Evolutionary conservation across 2,888 invertebrate genomes (phyloP).

Genomic region (Pachymerium ferrugineum): DNA sequence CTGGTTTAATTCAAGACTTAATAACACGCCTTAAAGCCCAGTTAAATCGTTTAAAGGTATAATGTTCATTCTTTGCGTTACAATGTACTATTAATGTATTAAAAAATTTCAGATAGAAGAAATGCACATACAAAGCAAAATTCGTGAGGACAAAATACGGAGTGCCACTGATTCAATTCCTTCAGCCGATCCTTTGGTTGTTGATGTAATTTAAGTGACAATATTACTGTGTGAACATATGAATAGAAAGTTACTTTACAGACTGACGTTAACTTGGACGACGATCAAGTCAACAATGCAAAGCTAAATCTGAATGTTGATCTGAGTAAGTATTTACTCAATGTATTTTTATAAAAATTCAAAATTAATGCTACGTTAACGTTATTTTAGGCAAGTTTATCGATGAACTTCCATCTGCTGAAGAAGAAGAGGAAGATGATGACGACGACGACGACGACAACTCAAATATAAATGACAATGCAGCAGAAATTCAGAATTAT

Average conservation of each 20-base stretch:
- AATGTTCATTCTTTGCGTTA: background rate
- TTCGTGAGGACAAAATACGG: background rate
- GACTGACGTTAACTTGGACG: background rate
- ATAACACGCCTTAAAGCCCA: background rate
- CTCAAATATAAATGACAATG: background rate
- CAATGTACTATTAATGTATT: background rate
- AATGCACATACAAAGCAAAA: background rate
- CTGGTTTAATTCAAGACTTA: background rate
- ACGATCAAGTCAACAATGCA: background rate
- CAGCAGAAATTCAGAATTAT: background rate
- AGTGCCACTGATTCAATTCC: background rate
- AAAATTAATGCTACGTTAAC: too few species aligned
- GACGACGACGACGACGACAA: background rate
- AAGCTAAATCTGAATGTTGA: background rate
- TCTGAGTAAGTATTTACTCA: background rate
- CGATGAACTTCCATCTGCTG: background rate
- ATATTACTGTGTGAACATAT: too few species aligned
- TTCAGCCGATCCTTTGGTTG: background rate
- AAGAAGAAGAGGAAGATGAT: background rate
- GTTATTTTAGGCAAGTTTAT: background rate
- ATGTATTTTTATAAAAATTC: too few species aligned
- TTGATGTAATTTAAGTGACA: background rate
- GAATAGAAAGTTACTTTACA: too few species aligned
- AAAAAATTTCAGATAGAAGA: background rate
- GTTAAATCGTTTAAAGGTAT: slow-evolving; percentile 27